Conservation (phyloP, 1,140 invertebrate species). For the Bombus pascuorum region DNA sequence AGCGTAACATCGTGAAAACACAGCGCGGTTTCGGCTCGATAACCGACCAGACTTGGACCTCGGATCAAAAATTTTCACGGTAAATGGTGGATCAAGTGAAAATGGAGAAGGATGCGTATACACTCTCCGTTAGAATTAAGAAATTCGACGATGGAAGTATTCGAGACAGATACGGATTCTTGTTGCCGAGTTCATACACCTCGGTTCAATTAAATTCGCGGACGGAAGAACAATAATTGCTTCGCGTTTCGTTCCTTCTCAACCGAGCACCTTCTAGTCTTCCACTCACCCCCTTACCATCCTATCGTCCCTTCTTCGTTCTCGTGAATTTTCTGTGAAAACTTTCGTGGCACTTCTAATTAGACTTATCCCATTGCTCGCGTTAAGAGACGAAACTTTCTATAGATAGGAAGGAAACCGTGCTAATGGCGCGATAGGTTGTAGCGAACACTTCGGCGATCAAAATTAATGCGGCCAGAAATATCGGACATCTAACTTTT, state of each 20-base stretch:
- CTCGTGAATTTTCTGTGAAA: constrained; percentile 25
- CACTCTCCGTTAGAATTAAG: background rate
- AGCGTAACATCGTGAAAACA: constrained; percentile 43
- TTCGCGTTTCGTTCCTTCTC: constrained; percentile 32
- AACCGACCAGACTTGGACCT: background rate
- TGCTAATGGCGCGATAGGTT: constrained; percentile 48
- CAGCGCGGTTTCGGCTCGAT: constrained; percentile 13
- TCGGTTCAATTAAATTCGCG: constrained; percentile 60
- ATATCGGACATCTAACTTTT: background rate
- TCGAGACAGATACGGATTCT: constrained; percentile 52
- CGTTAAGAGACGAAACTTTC: constrained; percentile 42
- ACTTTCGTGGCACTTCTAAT: constrained; percentile 56
- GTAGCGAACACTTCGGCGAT: constrained; percentile 29
- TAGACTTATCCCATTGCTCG: constrained; percentile 55
- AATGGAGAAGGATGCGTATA: background rate
- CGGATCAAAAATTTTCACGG: constrained; percentile 46
- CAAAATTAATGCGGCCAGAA: constrained; percentile 18
- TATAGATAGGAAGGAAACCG: constrained; percentile 12
- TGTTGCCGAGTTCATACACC: constrained; percentile 46
- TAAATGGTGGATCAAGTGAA: background rate
- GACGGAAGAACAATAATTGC: constrained; percentile 63
- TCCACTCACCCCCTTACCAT: background rate
- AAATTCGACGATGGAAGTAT: background rate
- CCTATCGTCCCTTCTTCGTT: background rate
- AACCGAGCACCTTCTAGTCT: background rate